phyloP scores from a whole-genome alignment of 2,113 vertebrate species.

The Eonycteris spelaea region DNA sequence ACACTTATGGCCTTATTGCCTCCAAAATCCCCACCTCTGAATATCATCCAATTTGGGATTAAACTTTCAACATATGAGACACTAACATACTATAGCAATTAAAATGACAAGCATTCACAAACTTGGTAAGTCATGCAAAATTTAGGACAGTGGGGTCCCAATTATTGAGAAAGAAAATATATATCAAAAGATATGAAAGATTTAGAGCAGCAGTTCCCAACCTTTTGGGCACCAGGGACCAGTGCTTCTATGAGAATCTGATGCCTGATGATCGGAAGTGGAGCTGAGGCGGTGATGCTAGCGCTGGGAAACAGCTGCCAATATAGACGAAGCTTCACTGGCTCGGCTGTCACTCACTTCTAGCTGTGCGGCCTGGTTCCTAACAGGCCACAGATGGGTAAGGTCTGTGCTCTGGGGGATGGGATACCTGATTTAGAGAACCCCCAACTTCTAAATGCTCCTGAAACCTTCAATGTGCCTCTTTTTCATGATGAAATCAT shows the following conservation, averaged over 20 bases:
- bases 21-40: not conserved
- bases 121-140: not conserved
- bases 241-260: too few species aligned
- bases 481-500: not conserved
- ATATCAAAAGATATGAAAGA: not conserved
- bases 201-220: not conserved
- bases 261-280: too few species aligned
- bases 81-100: not conserved
- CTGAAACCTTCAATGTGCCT: not conserved
- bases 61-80: not conserved
- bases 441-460: not conserved
- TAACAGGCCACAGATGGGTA: too few species aligned
- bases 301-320: too few species aligned
- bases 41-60: not conserved
- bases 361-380: too few species aligned
- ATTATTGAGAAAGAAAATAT: not conserved
- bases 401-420: too few species aligned
- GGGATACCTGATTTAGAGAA: not conserved
- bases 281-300: too few species aligned
- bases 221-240: too few species aligned
- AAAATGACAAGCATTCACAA: not conserved
- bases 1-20: not conserved
- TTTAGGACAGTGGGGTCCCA: not conserved
- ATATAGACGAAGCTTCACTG: too few species aligned
- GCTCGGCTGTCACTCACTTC: too few species aligned